Base-by-base conservation (phyloP, 2,888 invertebrate species). In the Anthrax anthrax region DNA sequence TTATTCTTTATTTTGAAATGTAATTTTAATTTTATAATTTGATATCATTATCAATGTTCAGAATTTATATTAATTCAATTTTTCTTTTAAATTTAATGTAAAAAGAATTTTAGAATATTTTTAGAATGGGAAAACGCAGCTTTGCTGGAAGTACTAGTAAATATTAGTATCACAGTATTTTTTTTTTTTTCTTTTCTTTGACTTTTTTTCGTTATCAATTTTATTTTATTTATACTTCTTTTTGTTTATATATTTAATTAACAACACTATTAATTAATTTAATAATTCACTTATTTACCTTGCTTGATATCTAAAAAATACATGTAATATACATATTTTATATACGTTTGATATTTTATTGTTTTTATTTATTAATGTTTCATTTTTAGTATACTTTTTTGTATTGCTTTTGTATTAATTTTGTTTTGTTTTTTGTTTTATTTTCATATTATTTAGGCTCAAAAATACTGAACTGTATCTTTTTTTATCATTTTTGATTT, bases 81-180 rank as follows among this genome's bases (percentile, higher is more conserved):
- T 23, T 23, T 23, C 5, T 23, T 23, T 23, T 23, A 6, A 23
- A 23, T 23, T 23, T 6, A 8, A 6, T 4, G 29, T 45, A 48
- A 48, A 36, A 43, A 39, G 43, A 48, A 43, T 43, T 49, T 63
- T 63, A 64, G 62, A 64, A 65, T 65, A 65, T 64, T 53, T 64
- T 62, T 62, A 65, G 65, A 66, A 66, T 66, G 65, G 64, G 63
- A 62, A 65, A 66, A 66, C 66, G 66, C 66, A 66, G 66, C 66
- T 65, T 65, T 65, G 66, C 66, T 66, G 66, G 65, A 65, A 65
- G 64, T 66, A 65, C 66, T 66, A 66, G 66, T 66, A 65, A 66
- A 66, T 64, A 64, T 63, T 66, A 64, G 66, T 66, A 66, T 66
- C 66, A 66, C 66, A 66, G 66, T 66, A 65, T 66, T 66, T 65